Percentiles rank a stretch among this genome's conserved stretches.
Evolutionary conservation across 2,113 vertebrate genomes (phyloP).

Genomic region (Cryptotis parvus): DNA sequence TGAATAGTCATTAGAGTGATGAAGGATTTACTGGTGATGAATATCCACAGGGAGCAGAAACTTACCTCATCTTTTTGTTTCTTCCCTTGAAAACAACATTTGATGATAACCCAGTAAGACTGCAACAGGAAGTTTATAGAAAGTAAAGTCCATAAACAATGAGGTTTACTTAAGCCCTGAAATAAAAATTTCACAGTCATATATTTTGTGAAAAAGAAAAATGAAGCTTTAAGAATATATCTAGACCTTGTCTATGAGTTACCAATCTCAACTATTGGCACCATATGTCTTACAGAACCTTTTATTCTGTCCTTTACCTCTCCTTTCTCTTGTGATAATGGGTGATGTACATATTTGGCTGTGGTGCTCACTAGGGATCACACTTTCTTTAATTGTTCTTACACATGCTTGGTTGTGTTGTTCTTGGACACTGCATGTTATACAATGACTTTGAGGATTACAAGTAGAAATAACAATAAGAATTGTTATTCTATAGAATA

Average conservation of each 20-base stretch:
- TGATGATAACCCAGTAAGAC: constrained; percentile 39
- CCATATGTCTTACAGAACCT: background rate
- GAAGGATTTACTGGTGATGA: constrained; percentile 59
- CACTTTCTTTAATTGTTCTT: too few relatives aligned
- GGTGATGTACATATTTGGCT: too few relatives aligned
- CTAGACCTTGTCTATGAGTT: constrained; percentile 22
- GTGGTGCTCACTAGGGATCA: too few relatives aligned
- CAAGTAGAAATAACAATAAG: too few relatives aligned
- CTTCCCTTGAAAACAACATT: constrained; percentile 49
- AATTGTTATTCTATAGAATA: background rate
- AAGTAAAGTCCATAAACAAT: constrained; percentile 45
- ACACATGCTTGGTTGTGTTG: too few relatives aligned
- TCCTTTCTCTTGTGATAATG: too few relatives aligned
- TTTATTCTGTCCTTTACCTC: constrained; percentile 32
- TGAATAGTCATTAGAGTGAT: constrained; percentile 72
- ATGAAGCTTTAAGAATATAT: background rate
- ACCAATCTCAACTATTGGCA: background rate
- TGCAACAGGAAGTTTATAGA: constrained; percentile 40
- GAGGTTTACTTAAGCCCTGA: constrained; percentile 58
- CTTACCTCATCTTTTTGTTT: constrained; percentile 41
- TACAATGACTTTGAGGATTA: too few relatives aligned
- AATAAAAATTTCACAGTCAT: constrained; percentile 27
- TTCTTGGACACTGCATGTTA: too few relatives aligned
- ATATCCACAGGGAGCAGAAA: constrained; percentile 40
- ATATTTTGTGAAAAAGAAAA: constrained; percentile 45